Conservation (phyloP, 2,888 invertebrate species). For the Corbicula japonica region DNA sequence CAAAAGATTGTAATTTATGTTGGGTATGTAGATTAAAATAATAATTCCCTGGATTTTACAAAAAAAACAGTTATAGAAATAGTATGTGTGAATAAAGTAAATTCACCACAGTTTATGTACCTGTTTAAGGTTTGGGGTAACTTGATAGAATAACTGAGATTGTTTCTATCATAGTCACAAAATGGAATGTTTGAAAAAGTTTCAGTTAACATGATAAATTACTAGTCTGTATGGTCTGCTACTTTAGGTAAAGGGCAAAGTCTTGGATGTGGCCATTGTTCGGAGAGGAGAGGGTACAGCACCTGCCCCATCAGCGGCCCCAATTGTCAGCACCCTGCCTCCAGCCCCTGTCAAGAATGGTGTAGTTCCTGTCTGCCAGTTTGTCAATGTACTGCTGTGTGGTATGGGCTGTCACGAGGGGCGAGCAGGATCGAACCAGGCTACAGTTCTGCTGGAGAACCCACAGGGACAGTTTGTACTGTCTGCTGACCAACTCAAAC, state of each 20-base stretch:
- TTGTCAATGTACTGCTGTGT: conserved; percentile 91
- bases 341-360: conserved; percentile 77
- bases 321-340: conserved; percentile 42
- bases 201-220: too few relatives aligned
- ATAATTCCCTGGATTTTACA: too few relatives aligned
- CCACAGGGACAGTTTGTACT: conserved; percentile 84
- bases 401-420: conserved; percentile 90
- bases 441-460: conserved; percentile 91
- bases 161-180: too few relatives aligned
- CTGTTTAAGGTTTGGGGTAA: too few relatives aligned
- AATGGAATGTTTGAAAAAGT: background rate
- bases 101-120: too few relatives aligned
- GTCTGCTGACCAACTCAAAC: conserved; percentile 57
- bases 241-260: conserved; percentile 91
- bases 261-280: conserved; percentile 91
- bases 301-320: background rate
- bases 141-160: too few relatives aligned
- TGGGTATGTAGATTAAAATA: too few relatives aligned
- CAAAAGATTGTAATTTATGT: too few relatives aligned
- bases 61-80: too few relatives aligned
- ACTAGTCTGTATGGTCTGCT: too few relatives aligned
- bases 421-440: conserved; percentile 88
- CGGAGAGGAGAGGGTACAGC: conserved; percentile 86
- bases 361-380: conserved; percentile 85
- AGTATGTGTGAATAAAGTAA: too few relatives aligned